A percentile compares a stretch with the other conserved stretches of the same genome.
phyloP scores from a whole-genome alignment of 2,797 vertebrate species.

The Telmatherina bonti region DNA sequence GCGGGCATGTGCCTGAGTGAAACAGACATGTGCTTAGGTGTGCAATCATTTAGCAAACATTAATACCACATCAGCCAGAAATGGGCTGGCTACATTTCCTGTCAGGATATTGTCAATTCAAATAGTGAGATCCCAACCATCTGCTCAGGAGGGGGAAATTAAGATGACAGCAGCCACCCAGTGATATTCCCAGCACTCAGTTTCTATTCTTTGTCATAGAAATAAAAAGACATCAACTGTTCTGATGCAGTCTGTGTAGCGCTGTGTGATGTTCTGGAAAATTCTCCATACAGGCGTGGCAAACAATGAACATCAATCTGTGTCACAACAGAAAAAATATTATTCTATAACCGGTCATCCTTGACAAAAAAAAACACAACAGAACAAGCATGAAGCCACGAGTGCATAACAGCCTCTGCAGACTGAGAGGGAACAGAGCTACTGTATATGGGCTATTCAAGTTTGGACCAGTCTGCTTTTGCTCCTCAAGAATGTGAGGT shows the following conservation, averaged over 20 bases:
- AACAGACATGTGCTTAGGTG: slow-evolving; percentile 65
- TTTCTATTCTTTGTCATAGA: slow-evolving; percentile 3
- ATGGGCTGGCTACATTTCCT: slow-evolving; percentile 44
- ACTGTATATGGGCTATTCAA: slow-evolving; percentile 15
- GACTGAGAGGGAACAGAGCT: background rate
- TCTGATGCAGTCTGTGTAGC: background rate
- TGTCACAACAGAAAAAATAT: background rate
- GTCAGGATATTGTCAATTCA: slow-evolving; percentile 57
- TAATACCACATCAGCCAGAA: slow-evolving; percentile 45
- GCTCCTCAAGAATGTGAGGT: slow-evolving; percentile 34
- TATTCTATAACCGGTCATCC: no score
- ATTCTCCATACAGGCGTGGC: slow-evolving; percentile 6
- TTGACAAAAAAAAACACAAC: no score
- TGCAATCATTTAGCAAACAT: slow-evolving; percentile 70
- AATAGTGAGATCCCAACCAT: slow-evolving; percentile 47
- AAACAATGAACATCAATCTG: background rate
- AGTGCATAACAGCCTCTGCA: slow-evolving; percentile 26
- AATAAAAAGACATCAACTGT: slow-evolving; percentile 2
- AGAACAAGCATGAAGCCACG: background rate
- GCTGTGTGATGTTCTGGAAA: slow-evolving; percentile 5
- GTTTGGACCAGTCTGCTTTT: slow-evolving; percentile 13
- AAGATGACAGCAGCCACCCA: slow-evolving; percentile 5
- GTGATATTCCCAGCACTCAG: slow-evolving; percentile 9
- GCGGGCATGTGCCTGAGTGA: slow-evolving; percentile 49
- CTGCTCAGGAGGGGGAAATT: slow-evolving; percentile 29